These are phyloP conservation scores for Drosophila mauritiana DNA, from an alignment of 1,140 invertebrate genomes.

Conservation along the genomic window DNA sequence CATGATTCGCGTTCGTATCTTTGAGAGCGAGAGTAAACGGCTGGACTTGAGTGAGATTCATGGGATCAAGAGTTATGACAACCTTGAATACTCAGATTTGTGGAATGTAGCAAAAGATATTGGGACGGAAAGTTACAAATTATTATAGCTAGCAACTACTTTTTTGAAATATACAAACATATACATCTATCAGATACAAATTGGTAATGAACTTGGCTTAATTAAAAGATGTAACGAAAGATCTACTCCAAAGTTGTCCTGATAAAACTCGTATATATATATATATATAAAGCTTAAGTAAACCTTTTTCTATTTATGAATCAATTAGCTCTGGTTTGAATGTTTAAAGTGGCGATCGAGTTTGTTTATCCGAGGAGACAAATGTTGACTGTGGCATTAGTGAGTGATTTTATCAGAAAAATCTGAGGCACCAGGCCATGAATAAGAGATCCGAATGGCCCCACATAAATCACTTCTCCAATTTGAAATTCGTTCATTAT, in stretches of 20 bases:
- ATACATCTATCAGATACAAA: not conserved
- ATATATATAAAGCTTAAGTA: too few relatives aligned
- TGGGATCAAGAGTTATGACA: conserved; percentile 29
- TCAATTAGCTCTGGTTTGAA: not conserved
- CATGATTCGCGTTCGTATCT: conserved; percentile 4
- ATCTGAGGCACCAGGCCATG: conserved; percentile 23
- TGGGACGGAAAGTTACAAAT: not conserved
- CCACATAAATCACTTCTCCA: conserved; percentile 56
- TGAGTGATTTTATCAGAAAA: conserved; percentile 28
- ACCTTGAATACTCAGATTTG: conserved; percentile 44
- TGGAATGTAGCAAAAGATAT: not conserved
- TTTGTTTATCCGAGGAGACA: conserved; percentile 9
- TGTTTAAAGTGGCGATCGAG: not conserved
- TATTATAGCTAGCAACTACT: too few relatives aligned
- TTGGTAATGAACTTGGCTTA: not conserved
- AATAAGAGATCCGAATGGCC: conserved; percentile 45
- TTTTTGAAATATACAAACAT: too few relatives aligned
- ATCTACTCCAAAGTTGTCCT: too few relatives aligned
- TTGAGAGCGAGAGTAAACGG: conserved; percentile 71
- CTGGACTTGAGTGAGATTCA: conserved; percentile 43
- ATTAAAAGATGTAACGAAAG: not conserved
- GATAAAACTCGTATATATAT: too few relatives aligned
- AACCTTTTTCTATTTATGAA: not conserved
- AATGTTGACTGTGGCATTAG: conserved; percentile 29
- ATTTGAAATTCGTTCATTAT: conserved; percentile 47